Conservation (phyloP, 2,888 invertebrate genomes). For the Leucania comma region DNA sequence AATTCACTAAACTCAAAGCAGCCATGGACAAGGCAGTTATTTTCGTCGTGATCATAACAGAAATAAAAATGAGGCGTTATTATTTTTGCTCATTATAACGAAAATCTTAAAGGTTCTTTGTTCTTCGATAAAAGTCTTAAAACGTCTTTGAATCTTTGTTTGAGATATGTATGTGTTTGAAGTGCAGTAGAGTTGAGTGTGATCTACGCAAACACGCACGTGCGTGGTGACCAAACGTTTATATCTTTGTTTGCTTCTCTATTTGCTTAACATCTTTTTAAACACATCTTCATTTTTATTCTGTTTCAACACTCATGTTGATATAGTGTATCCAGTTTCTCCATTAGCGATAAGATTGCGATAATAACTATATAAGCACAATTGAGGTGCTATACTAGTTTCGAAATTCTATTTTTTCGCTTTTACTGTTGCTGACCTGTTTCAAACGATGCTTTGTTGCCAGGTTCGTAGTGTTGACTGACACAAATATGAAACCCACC, state of each 20-base stretch:
- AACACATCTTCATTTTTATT: conserved; percentile 62
- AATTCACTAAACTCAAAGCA: conserved; percentile 68
- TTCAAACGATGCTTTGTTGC: conserved; percentile 67
- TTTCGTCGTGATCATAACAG: conserved; percentile 69
- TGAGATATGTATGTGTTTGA: conserved; percentile 53
- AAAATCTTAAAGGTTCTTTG: conserved; percentile 64
- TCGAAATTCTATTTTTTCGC: conserved; percentile 65
- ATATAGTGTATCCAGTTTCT: conserved; percentile 51
- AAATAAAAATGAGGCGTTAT: conserved; percentile 65
- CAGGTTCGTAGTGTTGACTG: conserved; percentile 70
- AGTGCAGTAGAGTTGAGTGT: conserved; percentile 65
- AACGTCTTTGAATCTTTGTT: conserved; percentile 62
- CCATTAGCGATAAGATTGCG: conserved; percentile 41
- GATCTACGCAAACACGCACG: conserved; percentile 80
- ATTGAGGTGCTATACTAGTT: conserved; percentile 37
- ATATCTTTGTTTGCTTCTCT: conserved; percentile 76
- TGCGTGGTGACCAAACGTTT: conserved; percentile 80
- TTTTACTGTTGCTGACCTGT: conserved; percentile 66
- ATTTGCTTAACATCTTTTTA: conserved; percentile 75
- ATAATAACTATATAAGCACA: conserved; percentile 31
- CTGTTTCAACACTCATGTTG: conserved; percentile 49
- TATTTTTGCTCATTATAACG: conserved; percentile 65
- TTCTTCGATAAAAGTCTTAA: conserved; percentile 55
- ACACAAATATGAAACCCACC: conserved; percentile 63
- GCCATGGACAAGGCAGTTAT: conserved; percentile 71